phyloP scores from a whole-genome alignment of 1,140 invertebrate genomes.

The Drosophila leontia region DNA sequence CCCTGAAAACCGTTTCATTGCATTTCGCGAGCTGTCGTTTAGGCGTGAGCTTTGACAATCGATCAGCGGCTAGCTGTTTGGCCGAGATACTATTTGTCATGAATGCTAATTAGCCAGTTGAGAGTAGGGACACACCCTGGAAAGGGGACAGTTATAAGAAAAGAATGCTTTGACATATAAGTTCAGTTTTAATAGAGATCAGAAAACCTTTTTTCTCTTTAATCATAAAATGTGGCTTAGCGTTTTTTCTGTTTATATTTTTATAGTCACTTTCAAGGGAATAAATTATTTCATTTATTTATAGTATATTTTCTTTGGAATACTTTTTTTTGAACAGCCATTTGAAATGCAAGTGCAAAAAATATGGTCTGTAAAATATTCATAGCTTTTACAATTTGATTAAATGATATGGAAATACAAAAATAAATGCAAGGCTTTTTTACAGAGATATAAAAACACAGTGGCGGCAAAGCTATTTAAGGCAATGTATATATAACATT shows the following conservation, averaged over 20 bases:
- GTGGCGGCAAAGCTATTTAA: background rate
- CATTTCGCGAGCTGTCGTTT: constrained; percentile 45
- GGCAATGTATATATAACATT: background rate
- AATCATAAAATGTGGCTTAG: background rate
- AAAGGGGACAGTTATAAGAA: background rate
- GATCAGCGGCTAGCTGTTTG: background rate
- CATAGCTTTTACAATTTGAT: background rate
- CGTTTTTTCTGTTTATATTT: background rate
- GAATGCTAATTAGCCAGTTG: constrained; percentile 42
- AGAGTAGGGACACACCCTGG: background rate
- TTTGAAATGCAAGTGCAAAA: background rate
- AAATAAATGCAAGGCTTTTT: background rate
- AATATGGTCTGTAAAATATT: constrained; percentile 3
- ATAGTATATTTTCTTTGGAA: constrained; percentile 1
- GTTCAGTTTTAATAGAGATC: background rate
- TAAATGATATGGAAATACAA: constrained; percentile 4
- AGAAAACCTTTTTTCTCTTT: background rate
- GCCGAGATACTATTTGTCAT: constrained; percentile 17
- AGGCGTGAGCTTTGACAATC: constrained; percentile 47
- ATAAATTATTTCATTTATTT: background rate
- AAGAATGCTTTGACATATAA: background rate
- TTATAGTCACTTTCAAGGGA: background rate
- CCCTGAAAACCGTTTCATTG: constrained; percentile 17
- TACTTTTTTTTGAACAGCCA: background rate
- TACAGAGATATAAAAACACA: background rate